A percentile compares a stretch with the other conserved stretches of the same genome.
Evolutionary conservation across 2,113 vertebrate species (phyloP).

Genomic region (Patagioenas fasciata): DNA sequence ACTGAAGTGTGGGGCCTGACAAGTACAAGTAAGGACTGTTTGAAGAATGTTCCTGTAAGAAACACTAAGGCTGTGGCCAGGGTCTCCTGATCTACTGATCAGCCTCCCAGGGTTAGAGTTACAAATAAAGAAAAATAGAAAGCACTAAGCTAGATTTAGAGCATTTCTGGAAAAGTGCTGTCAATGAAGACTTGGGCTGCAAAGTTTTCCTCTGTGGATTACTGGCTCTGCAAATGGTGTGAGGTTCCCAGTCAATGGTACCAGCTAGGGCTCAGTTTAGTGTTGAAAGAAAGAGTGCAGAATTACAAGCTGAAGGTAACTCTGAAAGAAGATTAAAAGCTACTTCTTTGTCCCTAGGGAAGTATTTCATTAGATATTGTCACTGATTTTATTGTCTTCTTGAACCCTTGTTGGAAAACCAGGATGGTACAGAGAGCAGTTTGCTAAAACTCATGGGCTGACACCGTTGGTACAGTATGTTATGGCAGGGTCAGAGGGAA

Average conservation of each 20-base stretch:
- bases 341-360: neutral
- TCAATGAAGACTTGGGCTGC: neutral
- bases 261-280: neutral
- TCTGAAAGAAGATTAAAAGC: neutral
- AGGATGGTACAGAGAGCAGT: neutral
- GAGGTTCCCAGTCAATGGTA: neutral
- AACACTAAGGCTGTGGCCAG: neutral
- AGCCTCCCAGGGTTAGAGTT: neutral
- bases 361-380: neutral
- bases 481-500: neutral
- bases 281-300: neutral
- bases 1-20: too few relatives aligned
- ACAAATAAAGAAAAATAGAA: neutral
- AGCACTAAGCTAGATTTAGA: neutral
- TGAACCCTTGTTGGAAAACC: neutral
- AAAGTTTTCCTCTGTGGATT: neutral
- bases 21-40: neutral
- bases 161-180: neutral
- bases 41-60: neutral
- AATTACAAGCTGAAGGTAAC: neutral
- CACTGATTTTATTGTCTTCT: neutral
- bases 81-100: neutral
- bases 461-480: neutral
- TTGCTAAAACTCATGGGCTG: neutral
- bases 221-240: neutral